Conservation (phyloP, 2,888 invertebrate species). For the Heliconius ismenius region DNA sequence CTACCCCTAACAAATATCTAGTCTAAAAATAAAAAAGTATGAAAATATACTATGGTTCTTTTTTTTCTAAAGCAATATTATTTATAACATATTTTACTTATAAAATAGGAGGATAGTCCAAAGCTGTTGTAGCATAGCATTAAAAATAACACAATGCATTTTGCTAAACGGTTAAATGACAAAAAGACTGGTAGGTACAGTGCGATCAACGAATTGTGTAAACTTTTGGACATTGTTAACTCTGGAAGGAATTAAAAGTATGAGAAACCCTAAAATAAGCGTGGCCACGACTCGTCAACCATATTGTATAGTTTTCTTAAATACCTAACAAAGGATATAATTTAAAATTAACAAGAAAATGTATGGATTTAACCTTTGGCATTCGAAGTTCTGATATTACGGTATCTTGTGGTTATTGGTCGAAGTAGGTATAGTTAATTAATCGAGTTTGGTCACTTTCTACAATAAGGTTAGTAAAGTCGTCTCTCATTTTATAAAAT, state of each 20-base stretch:
- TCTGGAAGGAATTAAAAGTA: background rate
- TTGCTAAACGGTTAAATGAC: background rate
- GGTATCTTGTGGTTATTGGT: background rate
- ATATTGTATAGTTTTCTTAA: too few species aligned
- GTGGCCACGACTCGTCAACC: background rate
- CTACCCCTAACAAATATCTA: conserved; percentile 9
- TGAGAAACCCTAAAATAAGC: background rate
- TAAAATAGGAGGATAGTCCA: background rate
- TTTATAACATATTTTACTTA: background rate
- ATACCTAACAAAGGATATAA: background rate
- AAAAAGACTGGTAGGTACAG: background rate
- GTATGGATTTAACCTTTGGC: background rate
- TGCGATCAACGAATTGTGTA: background rate
- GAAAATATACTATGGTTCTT: conserved; percentile 7
- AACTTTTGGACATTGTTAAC: background rate
- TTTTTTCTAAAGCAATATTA: background rate
- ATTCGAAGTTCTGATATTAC: background rate
- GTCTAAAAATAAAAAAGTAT: conserved; percentile 15
- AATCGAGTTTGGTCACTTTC: background rate
- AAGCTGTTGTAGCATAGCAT: background rate
- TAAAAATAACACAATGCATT: background rate
- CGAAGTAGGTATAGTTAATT: background rate
- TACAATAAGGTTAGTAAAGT: conserved; percentile 7
- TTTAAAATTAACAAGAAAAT: background rate
- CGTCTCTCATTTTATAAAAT: background rate